These are phyloP conservation scores for rat (Rattus norvegicus) DNA, from an alignment of 2,113 vertebrate species.

Conservation along the genomic window DNA sequence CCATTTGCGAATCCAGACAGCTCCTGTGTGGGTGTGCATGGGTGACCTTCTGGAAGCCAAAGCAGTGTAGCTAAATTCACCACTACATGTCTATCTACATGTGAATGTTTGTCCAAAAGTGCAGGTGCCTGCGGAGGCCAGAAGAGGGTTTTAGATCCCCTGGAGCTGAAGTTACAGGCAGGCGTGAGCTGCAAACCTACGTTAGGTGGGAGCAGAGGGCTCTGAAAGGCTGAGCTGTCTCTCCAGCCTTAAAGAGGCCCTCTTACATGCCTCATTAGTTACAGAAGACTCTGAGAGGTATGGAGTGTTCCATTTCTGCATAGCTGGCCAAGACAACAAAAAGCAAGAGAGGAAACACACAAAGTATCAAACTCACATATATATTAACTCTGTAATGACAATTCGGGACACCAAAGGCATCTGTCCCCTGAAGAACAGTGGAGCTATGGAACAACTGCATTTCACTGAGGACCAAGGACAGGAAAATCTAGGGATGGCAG, in stretches of 20 bases:
- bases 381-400: background rate
- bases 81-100: too few species aligned
- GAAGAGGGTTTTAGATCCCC: background rate
- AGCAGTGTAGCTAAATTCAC: too few species aligned
- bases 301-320: background rate
- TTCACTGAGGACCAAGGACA: background rate
- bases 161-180: background rate
- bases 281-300: background rate
- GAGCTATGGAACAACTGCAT: background rate
- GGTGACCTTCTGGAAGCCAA: too few species aligned
- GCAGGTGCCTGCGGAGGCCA: background rate
- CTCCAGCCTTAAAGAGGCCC: background rate
- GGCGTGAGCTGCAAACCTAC: background rate
- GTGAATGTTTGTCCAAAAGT: background rate
- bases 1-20: too few species aligned
- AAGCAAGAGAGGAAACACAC: background rate
- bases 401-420: background rate
- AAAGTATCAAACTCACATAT: background rate
- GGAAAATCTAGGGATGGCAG: background rate
- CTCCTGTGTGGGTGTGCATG: too few species aligned
- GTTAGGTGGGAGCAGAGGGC: background rate
- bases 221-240: background rate
- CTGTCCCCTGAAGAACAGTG: background rate
- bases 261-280: background rate
- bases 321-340: background rate